Percentiles rank a stretch among this genome's conserved stretches.
Evolutionary conservation across 2,113 vertebrate species (phyloP).

Genomic region (Sylvia atricapilla): DNA sequence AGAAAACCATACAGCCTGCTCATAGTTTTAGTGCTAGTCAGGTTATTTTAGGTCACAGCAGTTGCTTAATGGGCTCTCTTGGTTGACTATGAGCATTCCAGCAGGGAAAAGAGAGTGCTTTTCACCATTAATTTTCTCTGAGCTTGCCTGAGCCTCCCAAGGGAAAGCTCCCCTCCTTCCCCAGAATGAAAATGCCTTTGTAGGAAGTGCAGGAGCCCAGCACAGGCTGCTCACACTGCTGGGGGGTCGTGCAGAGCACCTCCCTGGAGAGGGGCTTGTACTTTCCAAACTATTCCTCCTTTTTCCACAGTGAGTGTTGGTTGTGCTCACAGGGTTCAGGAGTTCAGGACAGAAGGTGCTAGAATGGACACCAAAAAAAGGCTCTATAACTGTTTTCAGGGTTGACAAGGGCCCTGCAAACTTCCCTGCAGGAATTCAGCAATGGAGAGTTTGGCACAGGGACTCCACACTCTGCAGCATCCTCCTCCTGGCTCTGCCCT

Average conservation of each 20-base stretch:
- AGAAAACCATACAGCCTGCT: not conserved
- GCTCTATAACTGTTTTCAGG: not conserved
- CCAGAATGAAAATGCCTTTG: not conserved
- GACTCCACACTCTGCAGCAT: not conserved
- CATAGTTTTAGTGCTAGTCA: not conserved
- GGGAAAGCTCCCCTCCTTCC: not conserved
- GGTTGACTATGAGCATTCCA: not conserved
- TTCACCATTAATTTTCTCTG: conserved; percentile 33
- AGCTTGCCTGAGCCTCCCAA: conserved; percentile 2
- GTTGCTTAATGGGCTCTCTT: conserved; percentile 14
- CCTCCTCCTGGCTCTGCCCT: not conserved
- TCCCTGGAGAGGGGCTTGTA: not conserved
- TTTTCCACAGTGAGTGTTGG: not conserved
- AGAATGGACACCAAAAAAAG: not conserved
- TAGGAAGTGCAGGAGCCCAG: not conserved
- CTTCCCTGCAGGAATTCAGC: not conserved
- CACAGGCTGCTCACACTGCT: not conserved
- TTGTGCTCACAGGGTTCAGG: not conserved
- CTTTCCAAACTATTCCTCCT: not conserved
- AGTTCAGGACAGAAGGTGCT: not conserved
- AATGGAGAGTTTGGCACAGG: rapidly evolving
- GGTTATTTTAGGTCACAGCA: conserved; percentile 20
- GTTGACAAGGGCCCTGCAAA: not conserved
- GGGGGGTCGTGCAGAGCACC: not conserved
- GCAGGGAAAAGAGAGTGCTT: conserved; percentile 28